phyloP scores from a whole-genome alignment of 2,113 vertebrate species.

The Platycercus adscitus region DNA sequence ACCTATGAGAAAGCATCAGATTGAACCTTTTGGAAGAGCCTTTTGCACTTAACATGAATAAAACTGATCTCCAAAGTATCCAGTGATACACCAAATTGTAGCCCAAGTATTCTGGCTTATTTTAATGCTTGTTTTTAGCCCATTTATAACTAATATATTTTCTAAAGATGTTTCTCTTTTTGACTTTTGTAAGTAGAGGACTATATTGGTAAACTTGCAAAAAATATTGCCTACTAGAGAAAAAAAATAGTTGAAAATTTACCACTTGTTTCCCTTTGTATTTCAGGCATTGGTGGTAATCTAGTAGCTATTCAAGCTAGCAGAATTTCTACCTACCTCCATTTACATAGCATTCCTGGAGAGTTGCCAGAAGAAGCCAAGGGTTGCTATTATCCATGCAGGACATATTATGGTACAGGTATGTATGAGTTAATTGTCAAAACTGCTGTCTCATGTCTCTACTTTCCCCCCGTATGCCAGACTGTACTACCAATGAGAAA shows the following conservation, averaged over 20 bases:
- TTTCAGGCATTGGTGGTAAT: constrained; percentile 95
- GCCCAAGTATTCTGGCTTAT: background rate
- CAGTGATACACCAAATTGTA: background rate
- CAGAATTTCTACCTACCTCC: constrained; percentile 95
- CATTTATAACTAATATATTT: background rate
- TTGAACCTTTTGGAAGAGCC: background rate
- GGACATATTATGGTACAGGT: constrained; percentile 93
- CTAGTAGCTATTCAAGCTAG: constrained; percentile 98
- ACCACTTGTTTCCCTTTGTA: background rate
- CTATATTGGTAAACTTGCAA: background rate
- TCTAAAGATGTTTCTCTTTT: background rate
- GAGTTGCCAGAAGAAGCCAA: constrained; percentile 91
- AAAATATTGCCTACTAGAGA: background rate
- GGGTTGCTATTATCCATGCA: constrained; percentile 90
- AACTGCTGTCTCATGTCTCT: background rate
- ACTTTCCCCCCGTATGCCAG: background rate
- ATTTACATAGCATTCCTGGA: constrained; percentile 89
- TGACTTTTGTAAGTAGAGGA: background rate
- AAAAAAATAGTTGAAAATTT: background rate
- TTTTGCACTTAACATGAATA: background rate
- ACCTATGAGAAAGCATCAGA: background rate
- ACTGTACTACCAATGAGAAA: background rate
- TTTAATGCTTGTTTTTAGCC: background rate
- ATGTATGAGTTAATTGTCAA: background rate
- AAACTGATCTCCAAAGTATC: background rate